Percentiles rank a stretch among this genome's conserved stretches.
Conservation (phyloP, 2,888 invertebrate genomes). For the Tetranychus piercei region DNA sequence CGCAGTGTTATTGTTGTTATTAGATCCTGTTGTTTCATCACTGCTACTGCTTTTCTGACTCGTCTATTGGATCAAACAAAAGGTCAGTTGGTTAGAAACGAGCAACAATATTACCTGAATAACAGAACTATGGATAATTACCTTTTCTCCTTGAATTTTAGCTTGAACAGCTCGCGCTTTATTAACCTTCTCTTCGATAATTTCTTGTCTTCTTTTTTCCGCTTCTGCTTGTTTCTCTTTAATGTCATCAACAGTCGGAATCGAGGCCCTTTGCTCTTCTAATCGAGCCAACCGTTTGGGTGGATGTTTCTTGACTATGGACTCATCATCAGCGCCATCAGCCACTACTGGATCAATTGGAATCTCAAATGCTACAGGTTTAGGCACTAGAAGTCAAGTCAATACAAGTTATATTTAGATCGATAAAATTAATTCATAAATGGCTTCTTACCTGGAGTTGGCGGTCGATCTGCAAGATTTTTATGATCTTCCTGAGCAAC, state of each 20-base stretch:
- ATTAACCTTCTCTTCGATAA: slow-evolving; percentile 26
- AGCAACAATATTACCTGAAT: not conserved
- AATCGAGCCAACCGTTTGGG: slow-evolving; percentile 35
- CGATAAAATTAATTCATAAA: not conserved
- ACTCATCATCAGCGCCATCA: slow-evolving; percentile 26
- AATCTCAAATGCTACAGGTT: slow-evolving; percentile 28
- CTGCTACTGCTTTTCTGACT: not conserved
- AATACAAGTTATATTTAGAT: slow-evolving; percentile 27
- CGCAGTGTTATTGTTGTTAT: not conserved
- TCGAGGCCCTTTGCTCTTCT: slow-evolving; percentile 44
- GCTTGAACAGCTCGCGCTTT: slow-evolving; percentile 8
- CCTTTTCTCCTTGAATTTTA: slow-evolving; percentile 9
- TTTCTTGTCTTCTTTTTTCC: slow-evolving; percentile 47
- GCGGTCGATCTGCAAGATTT: not conserved
- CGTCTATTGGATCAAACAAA: not conserved
- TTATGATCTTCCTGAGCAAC: not conserved
- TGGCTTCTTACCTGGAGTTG: not conserved
- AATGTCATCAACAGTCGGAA: slow-evolving; percentile 41
- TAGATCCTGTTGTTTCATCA: not conserved
- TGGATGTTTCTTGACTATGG: slow-evolving; percentile 28
- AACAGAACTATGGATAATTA: not conserved
- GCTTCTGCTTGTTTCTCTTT: slow-evolving; percentile 54
- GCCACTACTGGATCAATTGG: slow-evolving; percentile 19
- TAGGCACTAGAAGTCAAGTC: slow-evolving; percentile 29
- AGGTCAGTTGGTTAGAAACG: not conserved